Conservation (phyloP, 2,797 vertebrate genomes). For the Hyperoplus immaculatus region DNA sequence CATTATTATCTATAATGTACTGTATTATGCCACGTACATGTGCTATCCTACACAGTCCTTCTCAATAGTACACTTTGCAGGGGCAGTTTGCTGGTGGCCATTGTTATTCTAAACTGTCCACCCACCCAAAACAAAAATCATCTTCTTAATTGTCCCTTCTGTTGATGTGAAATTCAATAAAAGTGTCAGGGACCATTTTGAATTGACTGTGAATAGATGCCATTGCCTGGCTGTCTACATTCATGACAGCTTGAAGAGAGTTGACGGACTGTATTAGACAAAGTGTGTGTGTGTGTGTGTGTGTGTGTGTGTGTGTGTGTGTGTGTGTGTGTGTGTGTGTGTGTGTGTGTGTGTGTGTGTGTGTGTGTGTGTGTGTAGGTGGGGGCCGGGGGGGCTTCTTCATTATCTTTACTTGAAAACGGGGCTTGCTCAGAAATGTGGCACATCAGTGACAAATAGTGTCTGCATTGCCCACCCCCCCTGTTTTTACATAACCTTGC, state of each 20-base stretch:
- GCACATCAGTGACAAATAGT: conserved; percentile 68
- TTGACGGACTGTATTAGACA: conserved; percentile 58
- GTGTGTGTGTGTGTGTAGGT: background rate
- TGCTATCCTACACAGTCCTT: conserved; percentile 51
- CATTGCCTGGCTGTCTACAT: conserved; percentile 68
- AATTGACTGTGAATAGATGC: conserved; percentile 77
- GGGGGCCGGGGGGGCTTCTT: conserved; percentile 38
- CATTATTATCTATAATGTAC: conserved; percentile 10
- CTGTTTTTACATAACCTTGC: conserved; percentile 71
- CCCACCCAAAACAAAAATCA: conserved; percentile 79
- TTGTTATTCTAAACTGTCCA: conserved; percentile 77
- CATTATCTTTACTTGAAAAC: conserved; percentile 73
- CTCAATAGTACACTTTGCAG: conserved; percentile 33
- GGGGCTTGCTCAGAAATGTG: conserved; percentile 61
- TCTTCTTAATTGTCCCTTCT: conserved; percentile 81
- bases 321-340: background rate
- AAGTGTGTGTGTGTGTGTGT: conserved; percentile 36
- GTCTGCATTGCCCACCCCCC: conserved; percentile 55
- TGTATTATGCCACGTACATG: conserved; percentile 41
- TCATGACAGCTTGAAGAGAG: conserved; percentile 72
- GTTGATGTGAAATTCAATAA: conserved; percentile 81
- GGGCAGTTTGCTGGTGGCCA: conserved; percentile 64
- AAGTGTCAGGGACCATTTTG: conserved; percentile 72
- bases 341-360: conserved; percentile 2
- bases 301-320: conserved; percentile 3